phyloP scores from a whole-genome alignment of 2,113 vertebrate genomes.

The Donacobius atricapilla region DNA sequence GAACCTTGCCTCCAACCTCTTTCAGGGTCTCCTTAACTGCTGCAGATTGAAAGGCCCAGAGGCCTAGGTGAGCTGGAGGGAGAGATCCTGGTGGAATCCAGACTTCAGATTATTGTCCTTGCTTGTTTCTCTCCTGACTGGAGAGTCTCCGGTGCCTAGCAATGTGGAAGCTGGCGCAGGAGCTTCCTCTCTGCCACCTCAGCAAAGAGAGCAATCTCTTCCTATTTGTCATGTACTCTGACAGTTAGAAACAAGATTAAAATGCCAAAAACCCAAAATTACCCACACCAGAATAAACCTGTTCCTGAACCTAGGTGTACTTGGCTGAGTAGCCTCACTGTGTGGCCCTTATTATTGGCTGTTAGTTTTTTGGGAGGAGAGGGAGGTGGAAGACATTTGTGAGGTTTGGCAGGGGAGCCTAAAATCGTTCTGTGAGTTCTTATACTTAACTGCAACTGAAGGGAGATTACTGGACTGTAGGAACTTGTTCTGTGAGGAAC shows the following conservation, averaged over 20 bases:
- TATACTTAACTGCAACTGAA: fast-evolving
- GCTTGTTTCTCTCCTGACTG: background rate
- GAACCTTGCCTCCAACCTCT: background rate
- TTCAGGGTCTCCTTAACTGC: background rate
- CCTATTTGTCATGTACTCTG: background rate
- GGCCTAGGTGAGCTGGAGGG: background rate
- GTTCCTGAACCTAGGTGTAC: background rate
- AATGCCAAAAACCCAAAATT: background rate
- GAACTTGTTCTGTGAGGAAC: background rate
- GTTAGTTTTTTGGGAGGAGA: background rate
- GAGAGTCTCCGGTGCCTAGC: background rate
- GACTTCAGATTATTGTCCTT: background rate
- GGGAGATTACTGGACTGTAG: background rate
- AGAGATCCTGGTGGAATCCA: background rate
- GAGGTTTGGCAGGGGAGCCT: background rate
- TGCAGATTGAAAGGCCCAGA: background rate
- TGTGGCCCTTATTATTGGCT: background rate
- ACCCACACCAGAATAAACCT: background rate
- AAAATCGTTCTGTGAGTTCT: background rate
- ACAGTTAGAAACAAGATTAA: background rate
- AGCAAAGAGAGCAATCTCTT: background rate
- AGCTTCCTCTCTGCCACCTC: background rate
- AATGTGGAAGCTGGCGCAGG: background rate
- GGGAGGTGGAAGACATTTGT: background rate
- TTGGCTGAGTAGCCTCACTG: background rate